These are phyloP conservation scores for Scaptomyza graminum DNA, from an alignment of 1,140 invertebrate genomes.

Conservation along the genomic window DNA sequence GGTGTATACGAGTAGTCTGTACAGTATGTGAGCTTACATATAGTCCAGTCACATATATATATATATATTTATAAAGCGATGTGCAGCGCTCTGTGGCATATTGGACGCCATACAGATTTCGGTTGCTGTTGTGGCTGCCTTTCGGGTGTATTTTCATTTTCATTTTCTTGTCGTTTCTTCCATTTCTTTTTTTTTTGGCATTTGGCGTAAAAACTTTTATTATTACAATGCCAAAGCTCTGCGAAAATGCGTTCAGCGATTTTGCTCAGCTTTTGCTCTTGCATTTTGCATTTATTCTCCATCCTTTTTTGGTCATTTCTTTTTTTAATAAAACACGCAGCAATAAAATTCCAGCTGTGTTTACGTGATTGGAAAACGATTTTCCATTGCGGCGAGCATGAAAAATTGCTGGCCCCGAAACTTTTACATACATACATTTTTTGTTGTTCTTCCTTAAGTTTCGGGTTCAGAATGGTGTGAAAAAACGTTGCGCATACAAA, in stretches of 20 bases:
- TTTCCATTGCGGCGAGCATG: conserved; percentile 71
- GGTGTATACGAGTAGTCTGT: conserved; percentile 31
- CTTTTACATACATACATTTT: conserved; percentile 16
- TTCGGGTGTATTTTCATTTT: conserved; percentile 56
- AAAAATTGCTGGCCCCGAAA: conserved; percentile 52
- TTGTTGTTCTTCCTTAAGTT: conserved; percentile 30
- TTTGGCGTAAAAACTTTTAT: conserved; percentile 71
- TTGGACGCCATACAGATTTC: conserved; percentile 64
- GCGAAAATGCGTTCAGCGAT: conserved; percentile 74
- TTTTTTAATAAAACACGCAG: conserved; percentile 72
- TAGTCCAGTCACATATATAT: conserved; percentile 23
- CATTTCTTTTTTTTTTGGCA: conserved; percentile 3
- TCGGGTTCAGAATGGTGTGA: conserved; percentile 39
- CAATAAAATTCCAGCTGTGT: conserved; percentile 81
- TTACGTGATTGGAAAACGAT: conserved; percentile 81
- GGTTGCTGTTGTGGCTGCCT: conserved; percentile 60
- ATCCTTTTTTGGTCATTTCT: conserved; percentile 12
- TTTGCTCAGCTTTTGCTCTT: conserved; percentile 44
- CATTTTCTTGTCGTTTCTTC: conserved; percentile 43
- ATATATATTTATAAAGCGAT: conserved; percentile 22
- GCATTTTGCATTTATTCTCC: conserved; percentile 42
- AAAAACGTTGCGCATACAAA: conserved; percentile 51
- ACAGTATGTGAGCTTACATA: conserved; percentile 33
- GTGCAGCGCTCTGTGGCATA: conserved; percentile 53
- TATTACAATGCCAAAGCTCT: conserved; percentile 62